Conservation (phyloP, 2,797 vertebrate species). For the Euthynnus affinis region DNA sequence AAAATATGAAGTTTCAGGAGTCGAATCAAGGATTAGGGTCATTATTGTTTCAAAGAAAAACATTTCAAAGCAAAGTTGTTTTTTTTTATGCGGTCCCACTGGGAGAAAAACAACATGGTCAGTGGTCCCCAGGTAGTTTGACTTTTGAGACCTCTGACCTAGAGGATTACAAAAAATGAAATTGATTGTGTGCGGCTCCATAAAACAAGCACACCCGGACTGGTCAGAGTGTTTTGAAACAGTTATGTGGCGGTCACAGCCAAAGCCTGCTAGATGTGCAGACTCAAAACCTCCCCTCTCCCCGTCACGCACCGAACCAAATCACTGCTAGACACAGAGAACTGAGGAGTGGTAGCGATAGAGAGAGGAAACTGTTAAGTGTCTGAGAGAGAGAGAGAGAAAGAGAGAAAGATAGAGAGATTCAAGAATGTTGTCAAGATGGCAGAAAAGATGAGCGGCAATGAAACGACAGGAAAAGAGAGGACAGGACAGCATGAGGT, state of each 20-base stretch:
- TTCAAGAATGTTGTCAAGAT: conserved; percentile 59
- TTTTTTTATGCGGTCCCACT: background rate
- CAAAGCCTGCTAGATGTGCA: conserved; percentile 64
- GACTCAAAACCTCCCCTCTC: conserved; percentile 54
- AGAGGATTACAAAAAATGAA: conserved; percentile 11
- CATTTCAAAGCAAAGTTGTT: too few relatives aligned
- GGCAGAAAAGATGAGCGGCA: conserved; percentile 37
- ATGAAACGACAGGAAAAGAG: background rate
- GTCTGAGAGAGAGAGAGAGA: background rate
- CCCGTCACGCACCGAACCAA: conserved; percentile 69
- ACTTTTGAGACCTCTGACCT: conserved; percentile 34
- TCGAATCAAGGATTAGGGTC: background rate
- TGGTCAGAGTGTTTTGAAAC: background rate
- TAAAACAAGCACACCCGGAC: background rate
- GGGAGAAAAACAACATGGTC: background rate
- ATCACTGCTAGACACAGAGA: conserved; percentile 71
- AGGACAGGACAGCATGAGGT: conserved; percentile 26
- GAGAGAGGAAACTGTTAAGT: conserved; percentile 49
- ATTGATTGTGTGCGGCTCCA: too few relatives aligned
- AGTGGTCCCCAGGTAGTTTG: background rate
- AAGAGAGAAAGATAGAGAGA: conserved; percentile 28
- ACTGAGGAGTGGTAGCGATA: conserved; percentile 9
- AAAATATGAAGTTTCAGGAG: too few relatives aligned
- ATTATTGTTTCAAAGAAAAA: background rate
- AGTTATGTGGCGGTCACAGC: conserved; percentile 36